Base-by-base conservation (phyloP, 2,888 invertebrate species). In the Phyto melanocephala region DNA sequence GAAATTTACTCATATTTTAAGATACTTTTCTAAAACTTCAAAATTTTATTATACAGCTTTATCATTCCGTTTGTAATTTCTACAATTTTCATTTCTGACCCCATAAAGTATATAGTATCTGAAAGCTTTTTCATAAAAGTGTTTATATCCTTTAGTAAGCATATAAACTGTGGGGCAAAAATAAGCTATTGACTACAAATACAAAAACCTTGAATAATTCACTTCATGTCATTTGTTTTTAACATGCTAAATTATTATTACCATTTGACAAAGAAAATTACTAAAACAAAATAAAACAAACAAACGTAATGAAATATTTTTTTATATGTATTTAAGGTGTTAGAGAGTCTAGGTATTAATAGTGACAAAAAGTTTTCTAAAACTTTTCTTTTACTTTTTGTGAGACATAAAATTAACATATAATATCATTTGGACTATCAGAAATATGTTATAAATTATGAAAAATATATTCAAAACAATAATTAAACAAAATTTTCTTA, bases 121-220 rank as follows among this genome's bases (percentile, higher is more conserved):
- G n/a, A n/a, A n/a, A n/a, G n/a, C n/a, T n/a, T n/a, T n/a, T n/a
- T n/a, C n/a, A n/a, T n/a, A n/a, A n/a, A n/a, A n/a, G n/a, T n/a
- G n/a, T n/a, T n/a, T n/a, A n/a, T n/a, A n/a, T n/a, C n/a, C n/a
- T n/a, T n/a, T n/a, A n/a, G n/a, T n/a, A n/a, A n/a, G n/a, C n/a
- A n/a, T n/a, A n/a, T n/a, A n/a, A 56, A 56, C 8, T 5, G 17
- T 15, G 35, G 17, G 4, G 28, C 13, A 24, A 11, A 3, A 17
- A 62, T 6, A 52, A 54, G 10, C 15, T n/a, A 40, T 0, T 33
- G 1, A 54, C 5, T 42, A 40, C 17, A 40, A 17, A 17, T 4
- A 62, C 24, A 42, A 70, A 75, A 81, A 76, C 81, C 81, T 81
- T 81, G 77, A 81, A 81, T 77, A 40, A 72, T 77, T 77, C 72